These are phyloP conservation scores for Zapornia atra DNA, from an alignment of 2,113 vertebrate species.

Conservation along the genomic window DNA sequence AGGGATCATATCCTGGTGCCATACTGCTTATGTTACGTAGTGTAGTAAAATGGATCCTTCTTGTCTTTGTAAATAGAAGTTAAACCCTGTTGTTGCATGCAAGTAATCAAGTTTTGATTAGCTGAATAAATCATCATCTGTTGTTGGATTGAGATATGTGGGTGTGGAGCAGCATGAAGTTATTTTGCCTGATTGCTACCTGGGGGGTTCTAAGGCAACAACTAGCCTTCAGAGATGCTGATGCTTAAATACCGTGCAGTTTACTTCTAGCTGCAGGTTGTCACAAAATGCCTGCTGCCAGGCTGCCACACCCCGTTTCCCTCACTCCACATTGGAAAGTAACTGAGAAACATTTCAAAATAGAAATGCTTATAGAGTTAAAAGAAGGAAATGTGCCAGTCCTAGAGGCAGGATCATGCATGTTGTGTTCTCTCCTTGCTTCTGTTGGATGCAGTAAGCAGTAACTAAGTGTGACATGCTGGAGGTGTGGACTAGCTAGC, in stretches of 20 bases:
- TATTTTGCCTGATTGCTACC: neutral
- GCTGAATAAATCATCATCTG: neutral
- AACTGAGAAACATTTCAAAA: neutral
- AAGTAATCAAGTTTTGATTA: neutral
- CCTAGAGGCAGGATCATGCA: rapidly evolving
- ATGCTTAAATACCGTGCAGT: neutral
- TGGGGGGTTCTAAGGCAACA: neutral
- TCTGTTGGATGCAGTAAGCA: neutral
- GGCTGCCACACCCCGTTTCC: neutral
- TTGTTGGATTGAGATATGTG: neutral
- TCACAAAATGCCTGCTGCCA: neutral
- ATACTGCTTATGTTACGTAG: neutral
- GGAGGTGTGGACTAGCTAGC: neutral
- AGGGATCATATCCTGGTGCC: neutral
- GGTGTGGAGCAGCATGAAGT: neutral
- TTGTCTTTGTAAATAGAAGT: neutral
- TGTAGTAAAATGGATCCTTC: neutral
- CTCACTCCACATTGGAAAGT: neutral
- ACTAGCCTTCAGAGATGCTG: neutral
- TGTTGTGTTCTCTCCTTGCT: rapidly evolving
- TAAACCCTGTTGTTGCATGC: neutral
- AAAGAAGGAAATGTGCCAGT: neutral
- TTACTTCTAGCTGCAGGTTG: neutral
- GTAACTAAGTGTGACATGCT: neutral
- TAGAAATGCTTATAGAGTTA: neutral